These are phyloP conservation scores for Lithophane leautieri DNA, from an alignment of 2,888 invertebrate species.

Conservation along the genomic window DNA sequence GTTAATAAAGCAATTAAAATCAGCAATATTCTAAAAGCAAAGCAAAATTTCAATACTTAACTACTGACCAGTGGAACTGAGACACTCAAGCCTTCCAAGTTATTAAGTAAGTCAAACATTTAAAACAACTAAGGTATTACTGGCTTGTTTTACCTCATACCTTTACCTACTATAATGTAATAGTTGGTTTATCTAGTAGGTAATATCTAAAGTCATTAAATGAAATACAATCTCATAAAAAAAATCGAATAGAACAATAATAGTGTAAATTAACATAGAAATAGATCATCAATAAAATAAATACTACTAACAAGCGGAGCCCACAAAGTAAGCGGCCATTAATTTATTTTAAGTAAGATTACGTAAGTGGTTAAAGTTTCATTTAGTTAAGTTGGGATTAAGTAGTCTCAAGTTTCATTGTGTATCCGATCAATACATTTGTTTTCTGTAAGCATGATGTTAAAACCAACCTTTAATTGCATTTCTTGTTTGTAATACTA, in stretches of 20 bases:
- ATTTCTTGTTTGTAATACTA: not conserved
- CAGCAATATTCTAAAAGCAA: slow-evolving; percentile 14
- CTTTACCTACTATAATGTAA: not conserved
- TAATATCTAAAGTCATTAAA: slow-evolving; percentile 13
- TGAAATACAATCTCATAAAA: slow-evolving; percentile 30
- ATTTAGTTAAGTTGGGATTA: slow-evolving; percentile 63
- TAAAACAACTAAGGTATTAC: not conserved
- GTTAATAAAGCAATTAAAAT: not conserved
- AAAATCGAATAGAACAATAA: slow-evolving; percentile 23
- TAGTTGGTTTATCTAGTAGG: not conserved
- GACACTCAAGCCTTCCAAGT: not conserved
- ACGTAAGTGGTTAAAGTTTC: slow-evolving; percentile 60
- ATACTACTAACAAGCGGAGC: slow-evolving; percentile 34
- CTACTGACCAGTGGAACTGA: not conserved
- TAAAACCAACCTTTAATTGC: slow-evolving; percentile 21
- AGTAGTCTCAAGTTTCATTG: slow-evolving; percentile 55
- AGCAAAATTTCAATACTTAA: not conserved
- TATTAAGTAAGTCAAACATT: not conserved
- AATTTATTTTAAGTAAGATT: slow-evolving; percentile 60
- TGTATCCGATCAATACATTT: slow-evolving; percentile 52
- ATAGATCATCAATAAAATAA: slow-evolving; percentile 50
- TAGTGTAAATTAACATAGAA: slow-evolving; percentile 32
- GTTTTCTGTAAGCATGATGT: slow-evolving; percentile 36
- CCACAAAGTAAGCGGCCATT: slow-evolving; percentile 48
- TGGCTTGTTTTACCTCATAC: slow-evolving; percentile 2